phyloP scores from a whole-genome alignment of 2,888 invertebrate genomes.

The Syrphus vitripennis region DNA sequence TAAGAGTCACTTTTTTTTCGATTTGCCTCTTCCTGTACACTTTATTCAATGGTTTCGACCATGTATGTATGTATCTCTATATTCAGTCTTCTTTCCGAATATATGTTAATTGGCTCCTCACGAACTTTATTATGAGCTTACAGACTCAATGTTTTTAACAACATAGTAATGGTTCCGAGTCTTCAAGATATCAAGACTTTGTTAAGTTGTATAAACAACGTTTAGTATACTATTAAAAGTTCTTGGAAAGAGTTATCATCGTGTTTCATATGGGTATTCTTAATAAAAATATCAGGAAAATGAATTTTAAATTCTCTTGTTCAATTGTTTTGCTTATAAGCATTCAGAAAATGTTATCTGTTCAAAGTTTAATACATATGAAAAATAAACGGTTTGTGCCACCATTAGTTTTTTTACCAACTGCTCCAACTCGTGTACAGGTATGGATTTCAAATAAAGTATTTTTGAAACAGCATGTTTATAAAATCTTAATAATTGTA shows the following conservation, averaged over 20 bases:
- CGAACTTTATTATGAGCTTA: neutral
- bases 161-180: neutral
- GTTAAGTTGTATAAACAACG: neutral
- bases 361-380: neutral
- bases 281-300: neutral
- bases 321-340: neutral
- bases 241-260: conserved; percentile 27
- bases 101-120: neutral
- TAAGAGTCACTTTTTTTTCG: too few species aligned
- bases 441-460: conserved; percentile 4
- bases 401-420: conserved; percentile 51
- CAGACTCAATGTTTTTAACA: neutral
- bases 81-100: too few species aligned
- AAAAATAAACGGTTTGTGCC: conserved; percentile 20
- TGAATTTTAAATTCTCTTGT: neutral
- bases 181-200: neutral
- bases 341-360: neutral
- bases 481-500: too few species aligned
- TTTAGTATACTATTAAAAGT: conserved; percentile 32
- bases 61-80: too few species aligned
- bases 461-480: neutral
- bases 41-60: too few species aligned
- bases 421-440: conserved; percentile 57
- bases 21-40: too few species aligned
- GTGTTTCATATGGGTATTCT: neutral